Base-by-base conservation (phyloP, 1,140 invertebrate genomes). In the Cydia strobilella region DNA sequence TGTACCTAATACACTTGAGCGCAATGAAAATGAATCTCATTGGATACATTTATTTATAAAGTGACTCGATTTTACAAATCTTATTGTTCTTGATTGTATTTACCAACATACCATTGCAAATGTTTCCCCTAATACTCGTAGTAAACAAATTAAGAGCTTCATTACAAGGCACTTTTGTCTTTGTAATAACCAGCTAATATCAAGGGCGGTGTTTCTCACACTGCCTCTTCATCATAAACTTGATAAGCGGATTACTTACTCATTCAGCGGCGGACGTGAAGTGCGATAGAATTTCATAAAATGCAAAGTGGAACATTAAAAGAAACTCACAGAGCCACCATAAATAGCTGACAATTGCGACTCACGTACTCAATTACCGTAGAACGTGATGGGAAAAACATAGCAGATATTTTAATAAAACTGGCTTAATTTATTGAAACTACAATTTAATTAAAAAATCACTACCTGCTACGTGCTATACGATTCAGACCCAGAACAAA, bases 281-380 rank as follows among this genome's bases (percentile, higher is more conserved):
- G 18, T 74, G 20, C 42, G 72, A 45, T 65, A 77, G 75, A 66
- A 27, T 75, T 80, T 80, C 80, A 88, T 88, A 84, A 88, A 84
- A 86, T 88, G 85, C 85, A 84, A 84, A 88, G 75, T 77, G 72
- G 76, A 71, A 72, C 79, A 84, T 83, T 84, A 84, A 74, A 84
- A 86, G 79, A 79, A 80, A 76, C 77, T 80, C 78, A 75, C 76
- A 81, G 73, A 79, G 76, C 76, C 75, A 72, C 85, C 73, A 77
- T 81, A 83, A 85, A 81, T 82, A 82, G 75, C 80, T 78, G 77
- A 78, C 78, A 78, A 80, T 85, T 79, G 75, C 76, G 45, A 78
- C 75, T 81, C 83, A 85, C 80, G 82, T 86, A 80, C 82, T 85
- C 83, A 80, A 86, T 84, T 83, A 84, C 69, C 66, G 75, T 66